Percentiles rank a stretch among this genome's conserved stretches.
phyloP scores from a whole-genome alignment of 2,113 vertebrate genomes.

The Sciurus niger region DNA sequence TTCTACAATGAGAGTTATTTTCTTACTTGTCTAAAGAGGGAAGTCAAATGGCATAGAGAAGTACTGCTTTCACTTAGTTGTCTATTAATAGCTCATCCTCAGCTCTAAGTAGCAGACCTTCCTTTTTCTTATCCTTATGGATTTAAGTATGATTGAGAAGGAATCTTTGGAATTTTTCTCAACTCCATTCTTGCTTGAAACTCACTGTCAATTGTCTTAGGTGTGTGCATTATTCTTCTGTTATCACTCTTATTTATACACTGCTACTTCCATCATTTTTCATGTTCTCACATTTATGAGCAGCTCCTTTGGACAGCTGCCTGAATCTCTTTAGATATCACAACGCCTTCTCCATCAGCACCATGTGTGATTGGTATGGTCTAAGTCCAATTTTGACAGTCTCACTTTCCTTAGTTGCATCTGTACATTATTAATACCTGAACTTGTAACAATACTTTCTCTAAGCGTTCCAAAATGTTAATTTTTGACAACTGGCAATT shows the following conservation, averaged over 20 bases:
- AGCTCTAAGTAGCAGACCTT: background rate
- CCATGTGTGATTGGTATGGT: background rate
- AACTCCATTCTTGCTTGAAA: background rate
- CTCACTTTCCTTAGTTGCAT: background rate
- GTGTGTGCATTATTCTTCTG: background rate
- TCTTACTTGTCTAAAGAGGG: background rate
- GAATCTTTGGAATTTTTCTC: conserved; percentile 22
- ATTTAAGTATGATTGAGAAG: conserved; percentile 22
- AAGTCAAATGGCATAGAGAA: background rate
- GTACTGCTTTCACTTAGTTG: background rate
- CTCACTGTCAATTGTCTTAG: conserved; percentile 11
- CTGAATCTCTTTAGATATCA: background rate
- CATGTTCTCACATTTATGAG: background rate
- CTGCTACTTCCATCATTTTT: background rate
- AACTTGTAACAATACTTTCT: background rate
- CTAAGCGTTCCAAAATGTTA: background rate
- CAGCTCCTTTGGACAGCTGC: background rate
- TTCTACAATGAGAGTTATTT: background rate
- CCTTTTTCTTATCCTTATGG: background rate
- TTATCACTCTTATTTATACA: background rate
- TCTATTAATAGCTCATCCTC: background rate
- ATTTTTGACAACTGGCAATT: conserved; percentile 5
- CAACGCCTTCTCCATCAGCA: background rate
- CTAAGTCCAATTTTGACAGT: background rate
- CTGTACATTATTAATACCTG: conserved; percentile 25